Percentiles rank a stretch among this genome's conserved stretches.
These are phyloP conservation scores for Thereva unica DNA, from an alignment of 2,888 invertebrate genomes.

Conservation along the genomic window DNA sequence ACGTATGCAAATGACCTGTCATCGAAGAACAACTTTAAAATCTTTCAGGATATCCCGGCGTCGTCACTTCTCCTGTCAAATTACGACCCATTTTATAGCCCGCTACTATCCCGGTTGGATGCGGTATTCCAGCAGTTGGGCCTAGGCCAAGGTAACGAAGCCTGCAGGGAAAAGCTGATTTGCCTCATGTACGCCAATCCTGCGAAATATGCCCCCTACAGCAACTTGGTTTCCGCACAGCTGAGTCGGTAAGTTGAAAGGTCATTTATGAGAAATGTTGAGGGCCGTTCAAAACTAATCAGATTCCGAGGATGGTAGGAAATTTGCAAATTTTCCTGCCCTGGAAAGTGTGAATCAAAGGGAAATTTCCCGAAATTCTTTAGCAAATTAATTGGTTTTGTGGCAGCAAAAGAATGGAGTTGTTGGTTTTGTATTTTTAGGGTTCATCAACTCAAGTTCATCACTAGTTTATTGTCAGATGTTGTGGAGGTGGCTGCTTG, in stretches of 20 bases:
- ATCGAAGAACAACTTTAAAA: conserved; percentile 71
- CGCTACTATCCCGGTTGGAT: conserved; percentile 79
- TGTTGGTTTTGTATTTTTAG: too few relatives aligned
- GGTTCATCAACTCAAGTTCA: too few relatives aligned
- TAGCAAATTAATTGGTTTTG: too few relatives aligned
- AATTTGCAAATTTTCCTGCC: too few relatives aligned
- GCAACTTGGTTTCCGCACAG: conserved; percentile 85
- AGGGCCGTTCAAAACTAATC: too few relatives aligned
- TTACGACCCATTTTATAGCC: conserved; percentile 90
- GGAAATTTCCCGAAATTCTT: too few relatives aligned
- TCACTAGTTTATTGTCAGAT: too few relatives aligned
- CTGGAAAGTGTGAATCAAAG: too few relatives aligned
- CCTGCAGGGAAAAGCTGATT: conserved; percentile 80
- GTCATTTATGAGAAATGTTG: not conserved
- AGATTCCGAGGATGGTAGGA: too few relatives aligned
- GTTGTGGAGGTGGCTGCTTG: too few relatives aligned
- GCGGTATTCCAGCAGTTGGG: conserved; percentile 79
- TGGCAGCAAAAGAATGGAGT: too few relatives aligned
- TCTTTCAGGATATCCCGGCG: conserved; percentile 83
- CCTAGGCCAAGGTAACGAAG: conserved; percentile 67
- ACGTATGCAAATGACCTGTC: conserved; percentile 34
- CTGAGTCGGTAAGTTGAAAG: conserved; percentile 70
- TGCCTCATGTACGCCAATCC: conserved; percentile 88
- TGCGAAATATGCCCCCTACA: conserved; percentile 86
- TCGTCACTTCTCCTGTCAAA: conserved; percentile 81